phyloP scores from a whole-genome alignment of 2,888 invertebrate genomes.

The Vesta saturnalis region DNA sequence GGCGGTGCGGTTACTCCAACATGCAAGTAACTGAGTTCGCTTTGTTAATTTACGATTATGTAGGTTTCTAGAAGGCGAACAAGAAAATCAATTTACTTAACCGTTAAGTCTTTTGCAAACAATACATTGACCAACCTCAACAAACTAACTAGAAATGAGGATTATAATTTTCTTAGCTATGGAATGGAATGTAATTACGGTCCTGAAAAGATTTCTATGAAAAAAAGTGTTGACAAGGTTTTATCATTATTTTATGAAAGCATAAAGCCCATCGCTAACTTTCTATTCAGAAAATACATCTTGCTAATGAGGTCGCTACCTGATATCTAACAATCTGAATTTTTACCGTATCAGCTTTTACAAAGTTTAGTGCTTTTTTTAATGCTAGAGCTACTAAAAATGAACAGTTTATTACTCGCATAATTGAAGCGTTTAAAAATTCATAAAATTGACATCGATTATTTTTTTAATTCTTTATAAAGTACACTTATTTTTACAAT shows the following conservation, averaged over 20 bases:
- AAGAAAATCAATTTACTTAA: not conserved
- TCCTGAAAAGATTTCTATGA: not conserved
- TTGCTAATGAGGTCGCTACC: slow-evolving; percentile 12
- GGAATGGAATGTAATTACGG: slow-evolving; percentile 3
- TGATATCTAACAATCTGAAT: not conserved
- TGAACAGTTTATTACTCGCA: not conserved
- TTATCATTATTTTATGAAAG: slow-evolving; percentile 6
- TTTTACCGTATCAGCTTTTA: slow-evolving; percentile 8
- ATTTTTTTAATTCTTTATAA: too few relatives aligned
- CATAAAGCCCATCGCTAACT: not conserved
- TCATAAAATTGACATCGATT: too few relatives aligned
- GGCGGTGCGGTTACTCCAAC: not conserved
- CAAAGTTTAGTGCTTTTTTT: slow-evolving; percentile 1
- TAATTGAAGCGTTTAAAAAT: not conserved
- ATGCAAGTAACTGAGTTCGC: not conserved
- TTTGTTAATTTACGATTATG: not conserved
- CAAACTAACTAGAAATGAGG: too few relatives aligned
- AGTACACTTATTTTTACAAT: too few relatives aligned
- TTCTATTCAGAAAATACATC: slow-evolving; percentile 7
- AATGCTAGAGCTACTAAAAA: not conserved
- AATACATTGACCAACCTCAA: slow-evolving; percentile 1
- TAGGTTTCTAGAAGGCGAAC: not conserved
- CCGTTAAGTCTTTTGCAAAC: not conserved
- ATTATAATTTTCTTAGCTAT: too few relatives aligned
- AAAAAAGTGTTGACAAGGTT: slow-evolving; percentile 1